Percentiles rank a stretch among this genome's conserved stretches.
phyloP scores from a whole-genome alignment of 2,888 invertebrate species.

The Amphipyra berbera region DNA sequence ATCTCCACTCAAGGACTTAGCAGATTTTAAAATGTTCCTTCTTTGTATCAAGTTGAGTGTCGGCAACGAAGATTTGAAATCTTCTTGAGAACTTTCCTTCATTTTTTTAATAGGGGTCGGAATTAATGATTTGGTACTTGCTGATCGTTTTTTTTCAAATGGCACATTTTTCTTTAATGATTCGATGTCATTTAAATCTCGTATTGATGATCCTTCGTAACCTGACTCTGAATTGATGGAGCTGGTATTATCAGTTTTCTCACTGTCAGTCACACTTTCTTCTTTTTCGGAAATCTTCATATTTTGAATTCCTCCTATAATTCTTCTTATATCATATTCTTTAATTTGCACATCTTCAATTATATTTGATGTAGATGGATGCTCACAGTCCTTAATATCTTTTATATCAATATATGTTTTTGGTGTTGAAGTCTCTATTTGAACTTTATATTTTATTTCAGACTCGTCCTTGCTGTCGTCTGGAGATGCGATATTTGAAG shows the following conservation, averaged over 20 bases:
- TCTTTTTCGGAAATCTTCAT: slow-evolving; percentile 59
- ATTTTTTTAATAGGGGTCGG: slow-evolving; percentile 11
- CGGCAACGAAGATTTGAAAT: slow-evolving; percentile 71
- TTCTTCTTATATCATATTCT: slow-evolving; percentile 43
- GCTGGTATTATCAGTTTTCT: slow-evolving; percentile 69
- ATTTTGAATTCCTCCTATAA: slow-evolving; percentile 60
- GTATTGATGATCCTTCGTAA: slow-evolving; percentile 71
- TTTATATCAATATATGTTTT: slow-evolving; percentile 51
- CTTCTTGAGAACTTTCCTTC: slow-evolving; percentile 40
- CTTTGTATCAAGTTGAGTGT: slow-evolving; percentile 59
- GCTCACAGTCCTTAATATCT: slow-evolving; percentile 15
- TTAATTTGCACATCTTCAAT: slow-evolving; percentile 29
- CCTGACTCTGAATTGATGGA: slow-evolving; percentile 75
- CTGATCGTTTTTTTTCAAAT: slow-evolving; percentile 36
- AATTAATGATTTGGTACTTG: slow-evolving; percentile 32
- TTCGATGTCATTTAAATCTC: slow-evolving; percentile 66
- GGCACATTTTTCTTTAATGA: slow-evolving; percentile 44
- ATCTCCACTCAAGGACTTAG: slow-evolving; percentile 69
- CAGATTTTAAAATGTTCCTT: slow-evolving; percentile 66
- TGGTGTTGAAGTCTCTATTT: slow-evolving; percentile 72
- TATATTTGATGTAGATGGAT: slow-evolving; percentile 22
- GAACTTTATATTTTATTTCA: slow-evolving; percentile 63
- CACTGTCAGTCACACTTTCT: slow-evolving; percentile 40
- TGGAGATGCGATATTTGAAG: not conserved
- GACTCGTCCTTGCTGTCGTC: slow-evolving; percentile 6